These are phyloP conservation scores for Gymnopithys bicolor DNA, from an alignment of 2,797 vertebrate genomes.

Conservation along the genomic window DNA sequence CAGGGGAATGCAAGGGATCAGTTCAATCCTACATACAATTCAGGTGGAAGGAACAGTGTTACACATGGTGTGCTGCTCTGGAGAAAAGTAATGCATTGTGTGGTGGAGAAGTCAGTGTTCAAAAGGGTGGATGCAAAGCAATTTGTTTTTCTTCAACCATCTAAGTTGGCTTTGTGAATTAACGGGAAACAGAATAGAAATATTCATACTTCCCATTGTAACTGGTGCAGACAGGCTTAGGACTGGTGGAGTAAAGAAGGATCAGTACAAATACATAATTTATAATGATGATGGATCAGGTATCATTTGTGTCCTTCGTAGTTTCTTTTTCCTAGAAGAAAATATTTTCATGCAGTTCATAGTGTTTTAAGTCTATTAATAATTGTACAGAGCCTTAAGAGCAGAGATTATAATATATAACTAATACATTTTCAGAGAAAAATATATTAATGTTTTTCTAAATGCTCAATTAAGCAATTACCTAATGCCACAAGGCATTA, in stretches of 20 bases:
- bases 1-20: background rate
- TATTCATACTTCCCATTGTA: background rate
- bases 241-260: background rate
- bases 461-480: constrained; percentile 51
- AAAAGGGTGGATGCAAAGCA: background rate
- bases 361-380: constrained; percentile 9
- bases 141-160: background rate
- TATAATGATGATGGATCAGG: background rate
- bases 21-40: background rate
- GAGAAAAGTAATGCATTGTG: background rate
- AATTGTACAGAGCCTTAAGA: constrained; percentile 24
- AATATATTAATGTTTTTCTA: constrained; percentile 32
- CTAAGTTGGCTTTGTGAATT: background rate
- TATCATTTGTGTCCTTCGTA: background rate
- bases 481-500: background rate
- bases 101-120: background rate
- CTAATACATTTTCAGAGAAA: constrained; percentile 51
- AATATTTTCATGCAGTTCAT: background rate
- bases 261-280: background rate
- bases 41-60: background rate
- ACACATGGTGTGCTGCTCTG: rapidly evolving
- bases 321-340: constrained; percentile 1
- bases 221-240: background rate
- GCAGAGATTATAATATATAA: constrained; percentile 1
- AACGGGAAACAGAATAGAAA: background rate